Percentiles rank a stretch among this genome's conserved stretches.
phyloP scores from a whole-genome alignment of 1,140 invertebrate genomes.

The Pseudomyrmex flavicornis region DNA sequence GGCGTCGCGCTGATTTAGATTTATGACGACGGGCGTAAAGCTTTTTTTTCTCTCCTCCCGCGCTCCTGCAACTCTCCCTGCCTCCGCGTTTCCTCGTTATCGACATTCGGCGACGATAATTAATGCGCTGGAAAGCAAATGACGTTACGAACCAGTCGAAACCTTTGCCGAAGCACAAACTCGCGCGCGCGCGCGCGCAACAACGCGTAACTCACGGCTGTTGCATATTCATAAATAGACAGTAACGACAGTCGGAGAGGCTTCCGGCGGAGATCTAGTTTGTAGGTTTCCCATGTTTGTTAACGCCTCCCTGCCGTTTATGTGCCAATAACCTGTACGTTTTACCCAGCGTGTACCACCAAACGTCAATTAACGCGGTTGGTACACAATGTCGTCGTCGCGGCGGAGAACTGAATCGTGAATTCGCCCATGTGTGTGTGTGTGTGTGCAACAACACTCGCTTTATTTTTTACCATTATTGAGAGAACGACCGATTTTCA shows the following conservation, averaged over 20 bases:
- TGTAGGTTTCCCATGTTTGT: conserved; percentile 73
- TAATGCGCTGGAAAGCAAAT: conserved; percentile 47
- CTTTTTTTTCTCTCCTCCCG: background rate
- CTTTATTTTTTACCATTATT: background rate
- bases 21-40: conserved; percentile 18
- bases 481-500: background rate
- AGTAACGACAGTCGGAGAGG: conserved; percentile 70
- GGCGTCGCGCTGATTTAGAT: conserved; percentile 41
- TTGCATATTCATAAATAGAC: conserved; percentile 75
- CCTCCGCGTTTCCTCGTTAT: conserved; percentile 21
- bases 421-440: background rate
- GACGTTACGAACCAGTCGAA: conserved; percentile 50
- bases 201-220: conserved; percentile 57
- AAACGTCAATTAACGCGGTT: conserved; percentile 57
- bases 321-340: conserved; percentile 54
- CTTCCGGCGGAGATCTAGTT: conserved; percentile 66
- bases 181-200: background rate
- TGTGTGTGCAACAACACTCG: background rate
- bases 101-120: conserved; percentile 49
- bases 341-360: conserved; percentile 19
- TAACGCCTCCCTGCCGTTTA: conserved; percentile 62
- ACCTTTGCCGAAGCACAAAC: conserved; percentile 13
- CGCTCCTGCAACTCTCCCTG: background rate
- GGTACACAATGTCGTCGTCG: conserved; percentile 38
- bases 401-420: conserved; percentile 14